Conservation (phyloP, 2,113 vertebrate species). For the Galbula dea region DNA sequence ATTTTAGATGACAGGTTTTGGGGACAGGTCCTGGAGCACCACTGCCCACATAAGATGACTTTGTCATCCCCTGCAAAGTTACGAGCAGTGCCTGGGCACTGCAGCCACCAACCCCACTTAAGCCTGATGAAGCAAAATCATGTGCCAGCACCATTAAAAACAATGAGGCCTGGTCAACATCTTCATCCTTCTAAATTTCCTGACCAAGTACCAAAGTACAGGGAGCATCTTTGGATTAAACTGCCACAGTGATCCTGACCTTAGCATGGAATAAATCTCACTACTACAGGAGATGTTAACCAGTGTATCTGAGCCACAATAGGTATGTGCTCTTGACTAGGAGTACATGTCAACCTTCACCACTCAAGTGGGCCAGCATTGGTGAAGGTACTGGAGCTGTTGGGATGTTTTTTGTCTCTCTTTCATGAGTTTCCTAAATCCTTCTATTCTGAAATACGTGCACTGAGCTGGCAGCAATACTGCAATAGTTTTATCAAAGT, state of each 20-base stretch:
- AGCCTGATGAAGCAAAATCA: neutral
- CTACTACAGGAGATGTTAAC: neutral
- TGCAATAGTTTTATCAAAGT: neutral
- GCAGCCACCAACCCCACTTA: neutral
- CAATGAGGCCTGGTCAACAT: neutral
- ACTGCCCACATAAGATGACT: accelerated
- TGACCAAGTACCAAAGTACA: neutral
- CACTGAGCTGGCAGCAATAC: neutral
- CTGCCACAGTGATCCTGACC: neutral
- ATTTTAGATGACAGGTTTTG: neutral
- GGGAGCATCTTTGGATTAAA: neutral
- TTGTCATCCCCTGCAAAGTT: neutral
- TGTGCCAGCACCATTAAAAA: neutral
- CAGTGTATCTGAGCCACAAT: neutral
- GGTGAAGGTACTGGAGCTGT: neutral
- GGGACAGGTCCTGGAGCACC: neutral
- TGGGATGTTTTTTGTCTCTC: neutral
- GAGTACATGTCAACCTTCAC: neutral
- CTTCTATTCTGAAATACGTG: neutral
- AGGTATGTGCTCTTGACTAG: neutral
- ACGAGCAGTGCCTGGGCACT: neutral
- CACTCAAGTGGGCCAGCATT: neutral
- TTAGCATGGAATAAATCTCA: neutral
- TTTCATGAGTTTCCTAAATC: neutral
- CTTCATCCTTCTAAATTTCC: neutral